Conservation (phyloP, 2,797 vertebrate genomes). For the Pseudochromis fuscus region DNA sequence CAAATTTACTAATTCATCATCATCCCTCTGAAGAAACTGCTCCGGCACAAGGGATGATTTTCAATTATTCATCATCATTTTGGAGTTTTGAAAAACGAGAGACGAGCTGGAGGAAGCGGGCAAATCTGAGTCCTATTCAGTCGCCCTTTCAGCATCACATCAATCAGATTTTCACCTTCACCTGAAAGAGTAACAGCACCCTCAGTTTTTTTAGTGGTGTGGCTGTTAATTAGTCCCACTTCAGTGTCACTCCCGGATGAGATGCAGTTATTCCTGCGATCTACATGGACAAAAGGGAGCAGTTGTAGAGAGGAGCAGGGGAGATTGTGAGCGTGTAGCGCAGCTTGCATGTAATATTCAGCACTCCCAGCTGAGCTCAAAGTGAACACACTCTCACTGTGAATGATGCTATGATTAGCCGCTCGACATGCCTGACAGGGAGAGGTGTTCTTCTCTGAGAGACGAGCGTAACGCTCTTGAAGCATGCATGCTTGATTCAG, state of each 20-base stretch:
- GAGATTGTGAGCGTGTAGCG: slow-evolving; percentile 15
- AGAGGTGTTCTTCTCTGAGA: slow-evolving; percentile 9
- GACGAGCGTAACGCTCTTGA: slow-evolving; percentile 3
- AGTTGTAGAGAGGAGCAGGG: background rate
- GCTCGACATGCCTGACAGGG: slow-evolving; percentile 27
- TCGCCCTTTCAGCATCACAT: too few relatives aligned
- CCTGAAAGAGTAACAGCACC: background rate
- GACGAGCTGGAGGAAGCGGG: background rate
- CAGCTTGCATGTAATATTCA: slow-evolving; percentile 68
- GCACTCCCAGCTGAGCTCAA: slow-evolving; percentile 53
- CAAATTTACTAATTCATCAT: slow-evolving; percentile 54
- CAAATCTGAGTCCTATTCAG: background rate
- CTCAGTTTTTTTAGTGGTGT: too few relatives aligned
- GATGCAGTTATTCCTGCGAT: slow-evolving; percentile 65
- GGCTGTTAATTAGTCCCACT: too few relatives aligned
- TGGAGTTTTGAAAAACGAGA: slow-evolving; percentile 6
- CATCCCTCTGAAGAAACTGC: slow-evolving; percentile 1
- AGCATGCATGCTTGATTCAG: slow-evolving; percentile 13
- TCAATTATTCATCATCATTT: slow-evolving; percentile 16
- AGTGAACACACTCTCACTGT: slow-evolving; percentile 34
- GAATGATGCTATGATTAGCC: slow-evolving; percentile 50
- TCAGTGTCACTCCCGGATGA: slow-evolving; percentile 26
- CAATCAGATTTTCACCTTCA: background rate
- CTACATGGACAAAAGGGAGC: slow-evolving; percentile 38
- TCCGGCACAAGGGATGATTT: background rate